Conservation (phyloP, 2,888 invertebrate genomes). For the Megalurothrips usitatus region DNA sequence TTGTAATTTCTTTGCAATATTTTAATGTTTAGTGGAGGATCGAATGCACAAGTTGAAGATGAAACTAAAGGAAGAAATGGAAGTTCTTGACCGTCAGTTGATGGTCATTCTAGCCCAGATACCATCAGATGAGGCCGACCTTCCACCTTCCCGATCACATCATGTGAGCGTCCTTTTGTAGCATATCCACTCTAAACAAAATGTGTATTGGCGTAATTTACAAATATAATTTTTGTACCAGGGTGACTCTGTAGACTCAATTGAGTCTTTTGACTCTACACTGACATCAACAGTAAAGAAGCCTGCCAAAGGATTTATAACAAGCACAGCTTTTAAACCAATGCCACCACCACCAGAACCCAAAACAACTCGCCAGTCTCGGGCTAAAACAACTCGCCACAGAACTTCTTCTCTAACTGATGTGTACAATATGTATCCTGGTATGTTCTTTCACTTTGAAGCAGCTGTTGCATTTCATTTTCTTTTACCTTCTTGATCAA, state of each 20-base stretch:
- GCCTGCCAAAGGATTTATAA: not conserved
- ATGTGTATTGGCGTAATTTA: too few species aligned
- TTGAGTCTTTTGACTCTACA: not conserved
- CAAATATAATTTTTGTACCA: not conserved
- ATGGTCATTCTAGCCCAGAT: not conserved
- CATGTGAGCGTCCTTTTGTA: not conserved
- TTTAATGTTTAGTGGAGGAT: not conserved
- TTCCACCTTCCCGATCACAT: not conserved
- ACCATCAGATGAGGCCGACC: not conserved
- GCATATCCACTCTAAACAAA: not conserved
- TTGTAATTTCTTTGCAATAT: not conserved
- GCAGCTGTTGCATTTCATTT: not conserved
- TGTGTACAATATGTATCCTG: not conserved
- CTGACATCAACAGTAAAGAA: not conserved
- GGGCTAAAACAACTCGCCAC: not conserved
- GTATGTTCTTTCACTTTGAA: not conserved
- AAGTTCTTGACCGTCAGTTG: not conserved
- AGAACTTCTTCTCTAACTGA: not conserved
- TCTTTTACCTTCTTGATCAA: not conserved
- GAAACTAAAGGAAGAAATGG: not conserved
- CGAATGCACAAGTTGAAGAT: not conserved
- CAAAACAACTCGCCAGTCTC: not conserved
- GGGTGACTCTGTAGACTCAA: not conserved
- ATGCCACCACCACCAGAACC: constrained; percentile 5
- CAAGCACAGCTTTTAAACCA: not conserved